Evolutionary conservation across 2,797 vertebrate genomes (phyloP).

Genomic region (Notamacropus eugenii): DNA sequence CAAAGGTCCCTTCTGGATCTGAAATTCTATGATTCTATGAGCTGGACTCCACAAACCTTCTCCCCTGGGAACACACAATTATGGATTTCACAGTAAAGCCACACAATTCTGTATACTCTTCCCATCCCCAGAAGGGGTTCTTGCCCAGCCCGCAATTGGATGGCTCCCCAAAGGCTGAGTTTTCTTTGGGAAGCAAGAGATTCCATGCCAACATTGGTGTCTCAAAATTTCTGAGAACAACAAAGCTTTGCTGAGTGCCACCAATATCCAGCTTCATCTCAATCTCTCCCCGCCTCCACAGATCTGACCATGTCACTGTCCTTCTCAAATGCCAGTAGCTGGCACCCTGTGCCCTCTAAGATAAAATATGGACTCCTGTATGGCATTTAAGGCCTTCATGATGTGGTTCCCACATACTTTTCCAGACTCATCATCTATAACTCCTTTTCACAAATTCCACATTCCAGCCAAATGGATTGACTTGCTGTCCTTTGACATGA

Average conservation of each 20-base stretch:
- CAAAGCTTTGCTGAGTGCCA: conserved; percentile 50
- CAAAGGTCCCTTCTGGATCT: not conserved
- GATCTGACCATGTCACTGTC: not conserved
- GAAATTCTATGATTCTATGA: not conserved
- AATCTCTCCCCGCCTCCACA: not conserved
- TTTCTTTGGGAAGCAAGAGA: conserved; percentile 69
- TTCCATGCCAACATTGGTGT: conserved; percentile 53
- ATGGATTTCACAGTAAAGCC: conserved; percentile 59
- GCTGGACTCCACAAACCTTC: conserved; percentile 46
- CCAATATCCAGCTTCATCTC: conserved; percentile 40
- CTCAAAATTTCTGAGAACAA: conserved; percentile 73
- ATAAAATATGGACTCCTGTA: not conserved
- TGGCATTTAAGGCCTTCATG: not conserved
- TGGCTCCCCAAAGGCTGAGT: conserved; percentile 61
- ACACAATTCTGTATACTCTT: conserved; percentile 53
- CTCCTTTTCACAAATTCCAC: not conserved
- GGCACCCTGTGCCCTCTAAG: not conserved
- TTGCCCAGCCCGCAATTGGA: conserved; percentile 68
- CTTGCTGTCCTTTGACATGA: not conserved
- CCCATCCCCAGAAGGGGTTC: conserved; percentile 9
- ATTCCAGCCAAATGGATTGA: not conserved
- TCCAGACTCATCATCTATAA: not conserved
- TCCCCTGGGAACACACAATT: conserved; percentile 56
- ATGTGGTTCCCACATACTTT: not conserved
- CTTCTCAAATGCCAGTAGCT: not conserved